phyloP scores from a whole-genome alignment of 1,140 invertebrate species.

The Chironomus striatipennis region DNA sequence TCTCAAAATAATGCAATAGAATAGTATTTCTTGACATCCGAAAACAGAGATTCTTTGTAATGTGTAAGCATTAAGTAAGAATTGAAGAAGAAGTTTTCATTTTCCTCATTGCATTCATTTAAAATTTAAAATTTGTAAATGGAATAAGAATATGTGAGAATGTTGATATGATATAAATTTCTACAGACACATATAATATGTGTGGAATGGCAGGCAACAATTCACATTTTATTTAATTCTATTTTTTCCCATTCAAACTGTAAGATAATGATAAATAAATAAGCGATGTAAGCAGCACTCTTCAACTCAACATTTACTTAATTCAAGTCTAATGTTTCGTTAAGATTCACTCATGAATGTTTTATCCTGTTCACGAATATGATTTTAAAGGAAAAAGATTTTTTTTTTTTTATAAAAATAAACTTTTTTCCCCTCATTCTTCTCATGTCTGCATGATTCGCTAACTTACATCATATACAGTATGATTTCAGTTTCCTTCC shows the following conservation, averaged over 20 bases:
- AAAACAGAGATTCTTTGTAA: background rate
- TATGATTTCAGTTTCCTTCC: too few species aligned
- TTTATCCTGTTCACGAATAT: background rate
- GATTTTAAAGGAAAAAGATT: background rate
- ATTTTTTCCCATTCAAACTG: too few species aligned
- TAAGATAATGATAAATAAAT: background rate
- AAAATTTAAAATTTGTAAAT: background rate
- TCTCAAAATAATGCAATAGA: too few species aligned
- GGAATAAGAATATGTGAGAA: background rate
- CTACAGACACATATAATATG: background rate
- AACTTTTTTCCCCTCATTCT: background rate
- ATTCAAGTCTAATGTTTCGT: conserved; percentile 8
- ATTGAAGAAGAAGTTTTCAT: background rate
- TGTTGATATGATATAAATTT: too few species aligned
- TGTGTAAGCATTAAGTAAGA: background rate
- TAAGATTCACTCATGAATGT: conserved; percentile 8
- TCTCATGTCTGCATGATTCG: too few species aligned
- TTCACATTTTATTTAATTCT: too few species aligned
- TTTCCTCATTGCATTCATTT: background rate
- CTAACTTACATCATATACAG: too few species aligned
- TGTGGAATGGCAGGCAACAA: background rate
- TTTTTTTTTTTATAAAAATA: background rate
- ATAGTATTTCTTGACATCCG: background rate
- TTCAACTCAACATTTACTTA: background rate
- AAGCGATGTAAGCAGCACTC: background rate